phyloP scores from a whole-genome alignment of 1,140 invertebrate genomes.

The Leptinotarsa lineolata region DNA sequence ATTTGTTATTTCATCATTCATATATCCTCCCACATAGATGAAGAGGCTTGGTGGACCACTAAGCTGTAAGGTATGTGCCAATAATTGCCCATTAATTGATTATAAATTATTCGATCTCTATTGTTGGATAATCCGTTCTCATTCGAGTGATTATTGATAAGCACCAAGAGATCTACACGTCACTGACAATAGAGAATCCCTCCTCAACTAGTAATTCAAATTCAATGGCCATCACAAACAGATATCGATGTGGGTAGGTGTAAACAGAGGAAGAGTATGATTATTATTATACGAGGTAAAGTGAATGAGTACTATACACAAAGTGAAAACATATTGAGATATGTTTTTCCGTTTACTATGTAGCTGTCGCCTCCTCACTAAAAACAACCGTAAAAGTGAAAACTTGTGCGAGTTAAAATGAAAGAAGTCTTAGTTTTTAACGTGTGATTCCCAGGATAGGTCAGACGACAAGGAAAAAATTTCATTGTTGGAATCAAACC shows the following conservation, averaged over 20 bases:
- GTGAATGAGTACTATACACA: not conserved
- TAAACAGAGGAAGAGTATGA: not conserved
- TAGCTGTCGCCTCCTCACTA: too few species aligned
- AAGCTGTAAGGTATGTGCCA: not conserved
- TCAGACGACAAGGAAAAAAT: too few species aligned
- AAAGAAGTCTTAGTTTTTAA: too few species aligned
- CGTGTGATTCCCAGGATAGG: too few species aligned
- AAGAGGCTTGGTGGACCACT: too few species aligned
- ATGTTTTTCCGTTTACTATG: too few species aligned
- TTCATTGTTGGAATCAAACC: too few species aligned
- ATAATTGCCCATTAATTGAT: conserved; percentile 15
- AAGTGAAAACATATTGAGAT: too few species aligned
- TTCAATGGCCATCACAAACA: conserved; percentile 11
- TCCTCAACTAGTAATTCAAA: conserved; percentile 11
- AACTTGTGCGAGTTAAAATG: too few species aligned
- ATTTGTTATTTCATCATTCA: too few species aligned
- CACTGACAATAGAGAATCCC: not conserved
- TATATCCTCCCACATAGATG: too few species aligned
- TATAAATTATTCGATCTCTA: conserved; percentile 4
- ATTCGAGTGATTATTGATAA: conserved; percentile 20
- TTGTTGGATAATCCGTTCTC: conserved; percentile 19
- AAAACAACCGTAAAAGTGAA: too few species aligned
- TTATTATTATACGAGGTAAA: not conserved
- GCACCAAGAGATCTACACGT: conserved; percentile 12
- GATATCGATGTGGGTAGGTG: not conserved